phyloP scores from a whole-genome alignment of 2,113 vertebrate genomes.

The Pantherophis guttatus region DNA sequence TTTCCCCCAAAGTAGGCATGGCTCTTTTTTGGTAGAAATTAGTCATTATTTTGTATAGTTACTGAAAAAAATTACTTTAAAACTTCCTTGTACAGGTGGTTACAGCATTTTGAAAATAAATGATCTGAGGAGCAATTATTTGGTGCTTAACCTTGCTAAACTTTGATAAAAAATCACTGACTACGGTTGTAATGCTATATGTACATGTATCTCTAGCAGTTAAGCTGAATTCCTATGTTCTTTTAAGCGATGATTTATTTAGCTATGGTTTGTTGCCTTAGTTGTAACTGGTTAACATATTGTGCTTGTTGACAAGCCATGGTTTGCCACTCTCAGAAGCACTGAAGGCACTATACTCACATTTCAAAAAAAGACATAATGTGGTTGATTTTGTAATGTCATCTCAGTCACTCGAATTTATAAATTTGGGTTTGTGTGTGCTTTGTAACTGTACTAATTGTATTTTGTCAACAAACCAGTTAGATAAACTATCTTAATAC shows the following conservation, averaged over 20 bases:
- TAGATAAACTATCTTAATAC: background rate
- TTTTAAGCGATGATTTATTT: background rate
- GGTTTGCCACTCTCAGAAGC: background rate
- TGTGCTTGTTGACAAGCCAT: background rate
- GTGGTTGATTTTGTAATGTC: background rate
- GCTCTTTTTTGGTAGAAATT: background rate
- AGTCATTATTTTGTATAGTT: background rate
- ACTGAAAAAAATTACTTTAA: background rate
- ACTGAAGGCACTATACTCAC: background rate
- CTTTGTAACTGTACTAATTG: background rate
- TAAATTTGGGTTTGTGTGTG: background rate
- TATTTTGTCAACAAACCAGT: background rate
- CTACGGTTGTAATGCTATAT: background rate
- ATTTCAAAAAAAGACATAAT: background rate
- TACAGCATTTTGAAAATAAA: background rate
- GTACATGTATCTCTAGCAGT: background rate
- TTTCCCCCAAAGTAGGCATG: background rate
- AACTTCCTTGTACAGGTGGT: background rate
- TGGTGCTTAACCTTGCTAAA: background rate
- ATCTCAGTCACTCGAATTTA: background rate
- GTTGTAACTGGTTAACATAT: background rate
- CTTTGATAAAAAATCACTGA: background rate
- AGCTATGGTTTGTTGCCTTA: background rate
- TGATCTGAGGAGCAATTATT: background rate
- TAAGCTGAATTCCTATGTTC: background rate